Base-by-base conservation (phyloP, 2,113 vertebrate genomes). In the Pterocles burchelli region DNA sequence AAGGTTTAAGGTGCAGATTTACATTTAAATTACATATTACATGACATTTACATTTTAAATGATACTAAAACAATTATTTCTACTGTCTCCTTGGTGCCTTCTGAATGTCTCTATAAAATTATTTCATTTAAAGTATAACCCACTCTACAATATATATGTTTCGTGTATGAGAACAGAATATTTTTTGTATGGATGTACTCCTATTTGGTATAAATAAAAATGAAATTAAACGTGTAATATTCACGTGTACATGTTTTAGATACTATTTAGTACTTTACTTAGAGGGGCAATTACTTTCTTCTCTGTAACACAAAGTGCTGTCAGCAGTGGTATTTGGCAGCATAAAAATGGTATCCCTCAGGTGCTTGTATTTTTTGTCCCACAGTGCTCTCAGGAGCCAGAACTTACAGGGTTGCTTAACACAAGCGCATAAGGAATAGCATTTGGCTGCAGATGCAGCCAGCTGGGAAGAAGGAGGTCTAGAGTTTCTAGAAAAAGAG, bases 21-120 rank as follows among this genome's bases (percentile, higher is more conserved):
- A 96, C 95, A 96, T 95, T 95, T 95, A 95, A 97, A 97, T 97
- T 96, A 95, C 91, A 87, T 95, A 96, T 92, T 96, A 67, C 38
- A 2, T 92, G 94, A 93, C 95, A 90, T 96, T 96, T 96, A 94
- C 95, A 90, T 96, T 97, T 97, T 96, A 96, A 96, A 97, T 95
- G 49, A 88, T 84, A 92, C 88, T 95, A 96, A 96, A 97, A 95
- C 93, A 94, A 96, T 96, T 94, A 97, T 96, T 96, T 96, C 93
- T 94, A 52, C 93, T 96, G 95, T 93, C 90, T 94, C 88, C 63
- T 57, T 70, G 65, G 88, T 95, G 67, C 75, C 68, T 94, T 90
- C 51, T 84, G 88, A 86, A 81, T 78, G 73, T 65, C 68, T 92
- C 43, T 89, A 58, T 91, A 81, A 93, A 95, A 86, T 90, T 84